Base-by-base conservation (phyloP, 2,888 invertebrate genomes). In the Spisula solida region DNA sequence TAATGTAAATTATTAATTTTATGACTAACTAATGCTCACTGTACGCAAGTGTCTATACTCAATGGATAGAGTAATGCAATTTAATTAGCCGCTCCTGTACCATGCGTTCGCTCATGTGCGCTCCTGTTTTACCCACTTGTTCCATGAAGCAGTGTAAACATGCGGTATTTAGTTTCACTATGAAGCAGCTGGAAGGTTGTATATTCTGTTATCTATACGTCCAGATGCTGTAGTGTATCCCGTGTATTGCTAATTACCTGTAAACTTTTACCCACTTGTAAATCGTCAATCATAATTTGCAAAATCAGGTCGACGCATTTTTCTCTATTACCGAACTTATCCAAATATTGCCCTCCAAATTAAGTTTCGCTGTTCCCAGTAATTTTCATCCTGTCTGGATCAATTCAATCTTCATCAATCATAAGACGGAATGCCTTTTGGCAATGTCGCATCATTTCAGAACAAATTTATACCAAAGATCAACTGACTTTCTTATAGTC, bases 201-300 rank as follows among this genome's bases (percentile, higher is more conserved):
- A 12, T 25, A 25, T 25, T 66, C n/a, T 10, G 60, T 66, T 66
- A 66, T 66, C 60, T 10, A 25, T 25, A n/a, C 60, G 60, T 10
- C 60, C 60, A 66, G 60, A 66, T 66, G 25, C 60, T 5, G n/a
- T 1, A n/a, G 18, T 10, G 31, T 31, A 75, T 18, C 16, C 16
- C 34, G n/a, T 75, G 75, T 75, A 75, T 25, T 34, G 0, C 75
- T 75, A 75, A 75, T 75, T 75, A 75, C 75, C 75, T 75, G 14
- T 75, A 75, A 25, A 31, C 34, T 75, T 75, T 75, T 75, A 75
- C 34, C 29, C 14, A 75, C 75, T 75, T 75, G 31, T 31, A 16
- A 14, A 75, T 75, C 29, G 31, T 75, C 75, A 31, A 75, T 75
- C 75, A 75, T 75, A 75, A 75, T 75, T 75, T 34, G 31, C 31